Percentiles rank a stretch among this genome's conserved stretches.
Conservation (phyloP, 2,797 vertebrate genomes). For the Sebastes kiyomatsui region DNA sequence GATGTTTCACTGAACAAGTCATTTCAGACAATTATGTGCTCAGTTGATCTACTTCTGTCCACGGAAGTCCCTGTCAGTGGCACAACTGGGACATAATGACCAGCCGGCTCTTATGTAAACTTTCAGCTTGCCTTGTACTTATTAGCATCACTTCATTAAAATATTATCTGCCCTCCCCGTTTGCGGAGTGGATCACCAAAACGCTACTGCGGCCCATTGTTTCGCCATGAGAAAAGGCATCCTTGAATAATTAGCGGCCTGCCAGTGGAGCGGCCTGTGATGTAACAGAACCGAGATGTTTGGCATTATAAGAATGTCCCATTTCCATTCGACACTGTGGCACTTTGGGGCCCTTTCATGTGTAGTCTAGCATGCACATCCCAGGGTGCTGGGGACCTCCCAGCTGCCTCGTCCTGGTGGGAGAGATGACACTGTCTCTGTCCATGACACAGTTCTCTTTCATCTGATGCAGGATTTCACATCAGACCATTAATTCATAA, state of each 20-base stretch:
- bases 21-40: constrained; percentile 66
- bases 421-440: constrained; percentile 53
- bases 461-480: constrained; percentile 13
- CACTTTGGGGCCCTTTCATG: constrained; percentile 81
- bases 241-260: constrained; percentile 82
- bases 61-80: constrained; percentile 49
- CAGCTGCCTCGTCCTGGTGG: constrained; percentile 49
- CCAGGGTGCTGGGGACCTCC: constrained; percentile 63
- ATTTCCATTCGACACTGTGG: constrained; percentile 80
- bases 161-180: constrained; percentile 61
- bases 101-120: constrained; percentile 76
- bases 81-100: constrained; percentile 68
- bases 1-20: constrained; percentile 72
- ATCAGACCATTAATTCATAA: not conserved
- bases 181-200: constrained; percentile 58
- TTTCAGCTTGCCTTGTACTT: constrained; percentile 62
- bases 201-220: constrained; percentile 71
- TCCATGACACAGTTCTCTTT: constrained; percentile 48
- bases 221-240: constrained; percentile 80
- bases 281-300: constrained; percentile 83
- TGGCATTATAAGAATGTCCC: constrained; percentile 86
- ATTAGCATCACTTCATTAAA: constrained; percentile 80
- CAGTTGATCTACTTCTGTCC: constrained; percentile 63
- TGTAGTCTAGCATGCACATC: constrained; percentile 81
- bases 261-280: constrained; percentile 75